These are phyloP conservation scores for Drosophila sp. DNA, from an alignment of 1,140 invertebrate species.

Conservation along the genomic window DNA sequence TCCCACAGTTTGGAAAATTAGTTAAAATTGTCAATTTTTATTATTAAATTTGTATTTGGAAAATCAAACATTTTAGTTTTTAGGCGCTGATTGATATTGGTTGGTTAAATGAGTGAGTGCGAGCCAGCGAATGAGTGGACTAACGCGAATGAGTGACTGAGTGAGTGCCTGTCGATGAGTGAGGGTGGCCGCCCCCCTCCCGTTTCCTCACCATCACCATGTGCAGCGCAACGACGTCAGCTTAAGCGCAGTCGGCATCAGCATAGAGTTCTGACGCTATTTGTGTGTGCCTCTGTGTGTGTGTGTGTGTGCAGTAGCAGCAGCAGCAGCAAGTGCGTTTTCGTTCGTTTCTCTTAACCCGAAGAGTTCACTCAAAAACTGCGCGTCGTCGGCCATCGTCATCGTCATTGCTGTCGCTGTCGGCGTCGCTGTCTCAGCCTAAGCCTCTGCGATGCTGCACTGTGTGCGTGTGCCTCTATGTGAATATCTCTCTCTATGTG, in stretches of 20 bases:
- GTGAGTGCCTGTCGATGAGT: not conserved
- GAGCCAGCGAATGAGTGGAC: not conserved
- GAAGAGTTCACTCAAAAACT: slow-evolving; percentile 14
- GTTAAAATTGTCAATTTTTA: too few species aligned
- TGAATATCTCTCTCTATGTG: slow-evolving; percentile 12
- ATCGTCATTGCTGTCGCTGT: slow-evolving; percentile 5
- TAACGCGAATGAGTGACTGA: slow-evolving; percentile 2
- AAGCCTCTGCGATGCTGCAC: slow-evolving; percentile 58
- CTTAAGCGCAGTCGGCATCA: slow-evolving; percentile 2
- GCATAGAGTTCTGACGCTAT: not conserved
- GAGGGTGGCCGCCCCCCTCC: not conserved
- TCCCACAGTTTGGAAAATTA: too few species aligned
- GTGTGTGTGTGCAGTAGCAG: slow-evolving; percentile 1
- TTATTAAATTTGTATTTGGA: not conserved
- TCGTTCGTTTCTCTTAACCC: slow-evolving; percentile 10
- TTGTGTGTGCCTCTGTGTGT: slow-evolving; percentile 15
- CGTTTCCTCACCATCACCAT: too few species aligned
- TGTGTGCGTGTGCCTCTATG: slow-evolving; percentile 45
- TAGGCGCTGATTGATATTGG: slow-evolving; percentile 7
- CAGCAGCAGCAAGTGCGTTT: slow-evolving; percentile 16
- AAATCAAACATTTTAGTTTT: not conserved
- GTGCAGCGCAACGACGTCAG: not conserved
- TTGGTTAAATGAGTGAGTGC: slow-evolving; percentile 2
- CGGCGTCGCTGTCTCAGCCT: slow-evolving; percentile 22
- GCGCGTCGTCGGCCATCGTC: slow-evolving; percentile 16